Evolutionary conservation across 2,797 vertebrate species (phyloP).

Genomic region (Alectoris magna): DNA sequence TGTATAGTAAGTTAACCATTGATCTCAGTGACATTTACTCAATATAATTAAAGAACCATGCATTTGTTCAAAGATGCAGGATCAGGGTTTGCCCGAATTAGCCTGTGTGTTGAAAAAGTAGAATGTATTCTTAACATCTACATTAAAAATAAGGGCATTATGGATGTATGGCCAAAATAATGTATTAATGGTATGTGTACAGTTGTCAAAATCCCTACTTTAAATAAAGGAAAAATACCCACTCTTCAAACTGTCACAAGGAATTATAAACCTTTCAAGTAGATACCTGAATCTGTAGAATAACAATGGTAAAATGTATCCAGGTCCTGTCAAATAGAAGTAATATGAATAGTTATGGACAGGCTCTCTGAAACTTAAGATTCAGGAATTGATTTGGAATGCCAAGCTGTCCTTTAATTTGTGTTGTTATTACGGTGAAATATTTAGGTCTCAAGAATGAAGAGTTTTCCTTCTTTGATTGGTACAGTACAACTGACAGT

Average conservation of each 20-base stretch:
- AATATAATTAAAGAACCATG: background rate
- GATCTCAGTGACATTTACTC: background rate
- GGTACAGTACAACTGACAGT: background rate
- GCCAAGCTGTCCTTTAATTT: background rate
- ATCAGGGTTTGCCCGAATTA: background rate
- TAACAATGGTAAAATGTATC: background rate
- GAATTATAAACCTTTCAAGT: background rate
- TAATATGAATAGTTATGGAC: background rate
- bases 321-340: background rate
- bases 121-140: background rate
- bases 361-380: background rate
- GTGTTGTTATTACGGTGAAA: slow-evolving; percentile 19
- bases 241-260: background rate
- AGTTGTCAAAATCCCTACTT: background rate
- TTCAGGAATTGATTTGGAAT: background rate
- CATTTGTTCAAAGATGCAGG: background rate
- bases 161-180: background rate
- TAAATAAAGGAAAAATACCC: background rate
- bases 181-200: background rate
- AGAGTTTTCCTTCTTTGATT: slow-evolving; percentile 32
- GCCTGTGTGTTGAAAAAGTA: background rate
- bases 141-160: background rate
- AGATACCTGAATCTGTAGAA: background rate
- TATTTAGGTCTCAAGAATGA: slow-evolving; percentile 35
- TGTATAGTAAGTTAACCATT: background rate